These are phyloP conservation scores for Scomberomorus guttatus DNA, from an alignment of 2,797 vertebrate species.

Conservation along the genomic window DNA sequence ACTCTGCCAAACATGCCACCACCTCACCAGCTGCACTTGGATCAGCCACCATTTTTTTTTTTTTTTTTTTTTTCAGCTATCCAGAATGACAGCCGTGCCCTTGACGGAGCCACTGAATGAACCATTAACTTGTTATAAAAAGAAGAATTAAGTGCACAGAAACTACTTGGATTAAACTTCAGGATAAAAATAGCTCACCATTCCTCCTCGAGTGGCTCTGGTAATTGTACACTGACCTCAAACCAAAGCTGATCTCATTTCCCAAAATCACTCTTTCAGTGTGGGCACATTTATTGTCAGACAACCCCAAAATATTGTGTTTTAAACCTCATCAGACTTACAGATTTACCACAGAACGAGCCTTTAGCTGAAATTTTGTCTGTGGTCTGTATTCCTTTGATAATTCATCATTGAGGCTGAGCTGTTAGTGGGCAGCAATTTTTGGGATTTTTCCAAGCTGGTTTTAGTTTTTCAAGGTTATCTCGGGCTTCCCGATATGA, in stretches of 20 bases:
- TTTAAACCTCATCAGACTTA: conserved; percentile 51
- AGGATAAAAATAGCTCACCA: conserved; percentile 6
- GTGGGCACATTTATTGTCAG: conserved; percentile 53
- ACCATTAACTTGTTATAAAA: neutral
- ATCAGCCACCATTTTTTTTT: conserved; percentile 28
- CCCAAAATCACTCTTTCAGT: conserved; percentile 42
- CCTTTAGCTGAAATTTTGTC: conserved; percentile 29
- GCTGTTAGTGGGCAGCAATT: conserved; percentile 26
- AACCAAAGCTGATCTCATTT: conserved; percentile 35
- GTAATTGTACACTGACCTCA: conserved; percentile 30
- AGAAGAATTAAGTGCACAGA: conserved; percentile 13
- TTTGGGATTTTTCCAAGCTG: conserved; percentile 34
- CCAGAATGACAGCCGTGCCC: conserved; percentile 48
- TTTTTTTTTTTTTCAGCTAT: conserved; percentile 48
- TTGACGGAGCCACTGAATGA: conserved; percentile 46
- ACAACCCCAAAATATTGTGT: conserved; percentile 54
- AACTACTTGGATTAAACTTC: conserved; percentile 7
- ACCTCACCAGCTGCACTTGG: conserved; percentile 61
- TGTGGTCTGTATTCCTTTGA: conserved; percentile 24
- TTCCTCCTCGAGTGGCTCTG: conserved; percentile 18
- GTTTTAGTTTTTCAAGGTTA: conserved; percentile 42
- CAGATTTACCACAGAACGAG: conserved; percentile 34
- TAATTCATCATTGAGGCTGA: conserved; percentile 16
- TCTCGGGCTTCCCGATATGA: conserved; percentile 21
- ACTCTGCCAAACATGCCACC: conserved; percentile 65